Base-by-base conservation (phyloP, 92 coral and sea anemone species). In the Epizoanthus fatuus region DNA sequence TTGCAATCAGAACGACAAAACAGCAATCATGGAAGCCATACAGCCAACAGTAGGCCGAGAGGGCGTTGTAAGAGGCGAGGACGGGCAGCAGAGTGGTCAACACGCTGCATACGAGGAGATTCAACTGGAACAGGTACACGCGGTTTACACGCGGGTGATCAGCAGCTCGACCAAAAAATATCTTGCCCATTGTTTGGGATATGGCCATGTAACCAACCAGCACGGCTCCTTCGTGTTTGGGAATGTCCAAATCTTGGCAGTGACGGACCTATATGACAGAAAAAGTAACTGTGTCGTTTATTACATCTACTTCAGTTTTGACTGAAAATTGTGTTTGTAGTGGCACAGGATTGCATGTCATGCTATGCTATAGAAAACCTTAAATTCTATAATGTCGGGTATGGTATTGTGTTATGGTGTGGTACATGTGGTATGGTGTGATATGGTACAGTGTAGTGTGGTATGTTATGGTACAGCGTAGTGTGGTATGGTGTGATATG, bases 81-180 rank as follows among this genome's bases (percentile, higher is more conserved):
- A 90, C 64, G 42, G 96, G 91, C 7, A 93, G 90, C 1, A 93
- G 86, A 8, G 96, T 90, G 20, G 96, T 93, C 12, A 84, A 75
- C 35, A 93, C 86, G 44, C 96, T 90, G 45, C 96, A 93, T 10
- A 77, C 87, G 3, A 90, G 44, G 74, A 93, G 58, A 56, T 91
- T 89, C 63, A 90, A 55, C 77, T 93, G 96, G 62, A 71, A 79
- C 78, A 93, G 32, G 76, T 90, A 82, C 29, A 93, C 64, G 11
- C 96, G 93, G 58, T 93, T 93, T 15, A 93, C 91, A 2, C 90
- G 89, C 12, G 96, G 92, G 62, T 93, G 89, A 37, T 93, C 96
- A 10, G 96, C 86, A 0, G 90, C 59, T 17, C 96, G 89, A 40
- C 96, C 96, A 63, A 86, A 93, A 10, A 93, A 72, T 19, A 93